Evolutionary conservation across 1,140 invertebrate genomes (phyloP), one percentile per base, ranked within the genome.

Genomic region (Zaprionus capensis): DNA sequence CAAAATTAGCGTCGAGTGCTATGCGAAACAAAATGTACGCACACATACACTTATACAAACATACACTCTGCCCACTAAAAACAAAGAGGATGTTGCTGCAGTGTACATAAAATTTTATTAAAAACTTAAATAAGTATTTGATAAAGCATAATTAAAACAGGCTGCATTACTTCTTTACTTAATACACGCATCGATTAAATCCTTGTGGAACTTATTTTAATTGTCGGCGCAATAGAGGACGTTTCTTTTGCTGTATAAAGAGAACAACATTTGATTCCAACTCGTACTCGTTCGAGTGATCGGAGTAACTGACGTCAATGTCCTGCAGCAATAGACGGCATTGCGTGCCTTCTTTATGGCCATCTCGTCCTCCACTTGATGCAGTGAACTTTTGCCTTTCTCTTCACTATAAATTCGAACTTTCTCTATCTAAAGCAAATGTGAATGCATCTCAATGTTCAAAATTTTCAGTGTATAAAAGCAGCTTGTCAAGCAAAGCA

Each of bases 1-100:
- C 61, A 71, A 61, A 59, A 76, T 71, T 44, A 70, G 24, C 31
- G 11, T 15, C 22, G 14, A 31, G 46, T 15, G 34, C 22, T 20
- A 55, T 12, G 15, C 53, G 2, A 46, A 44, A 75, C 72, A 64
- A 58, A 41, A 36, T 53, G 31, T 31, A 73, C 17, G 9, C 26
- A 61, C 51, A 61, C 17, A 41, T 14, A 34, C 6, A 46, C 53
- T 28, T 22, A 28, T 1, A 11, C 26, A 24, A 9, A 11, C 26
- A 24, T 17, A 5, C n/a, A 28, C 26, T 28, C 6, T 28, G 26
- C 26, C 0, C 0, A 6, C 0, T 31, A 9, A 31, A 64, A 31
- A 66, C 53, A 44, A 44, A 6, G 0, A 0, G n/a, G 0, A 5
- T 44, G 41, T 44, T 44, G 7, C n/a, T 6, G 38, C 15, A 34